phyloP scores from a whole-genome alignment of 2,113 vertebrate genomes.

The Pollimyrus isidori region DNA sequence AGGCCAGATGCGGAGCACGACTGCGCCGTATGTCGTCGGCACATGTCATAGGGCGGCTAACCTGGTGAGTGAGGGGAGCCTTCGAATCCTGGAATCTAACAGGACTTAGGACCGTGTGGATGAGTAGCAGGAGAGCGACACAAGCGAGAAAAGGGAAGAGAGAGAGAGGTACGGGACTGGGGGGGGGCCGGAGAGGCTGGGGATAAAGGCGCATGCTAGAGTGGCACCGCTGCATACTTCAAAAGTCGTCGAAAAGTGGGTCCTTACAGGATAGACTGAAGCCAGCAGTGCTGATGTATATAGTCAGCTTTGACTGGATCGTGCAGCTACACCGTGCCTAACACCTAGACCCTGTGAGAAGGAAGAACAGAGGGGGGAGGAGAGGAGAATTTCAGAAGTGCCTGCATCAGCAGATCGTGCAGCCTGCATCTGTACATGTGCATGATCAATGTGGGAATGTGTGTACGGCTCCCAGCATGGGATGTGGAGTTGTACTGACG shows the following conservation, averaged over 20 bases:
- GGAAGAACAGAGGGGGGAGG: not conserved
- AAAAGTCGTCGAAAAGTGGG: conserved; percentile 40
- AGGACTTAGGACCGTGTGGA: conserved; percentile 52
- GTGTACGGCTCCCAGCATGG: not conserved
- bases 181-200: conserved; percentile 3
- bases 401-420: not conserved
- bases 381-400: not conserved
- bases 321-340: not conserved
- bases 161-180: not conserved
- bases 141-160: conserved; percentile 12
- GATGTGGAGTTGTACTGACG: not conserved
- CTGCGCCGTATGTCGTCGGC: not conserved
- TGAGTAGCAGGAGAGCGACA: not conserved
- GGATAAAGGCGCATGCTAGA: not conserved
- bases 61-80: not conserved
- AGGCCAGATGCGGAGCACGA: not conserved
- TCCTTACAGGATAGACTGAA: conserved; percentile 39
- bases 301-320: conserved; percentile 26
- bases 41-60: conserved; percentile 16
- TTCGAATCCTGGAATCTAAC: not conserved
- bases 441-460: not conserved
- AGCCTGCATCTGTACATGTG: not conserved
- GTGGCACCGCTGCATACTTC: not conserved
- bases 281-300: conserved; percentile 14
- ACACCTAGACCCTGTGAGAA: not conserved